Base-by-base conservation (phyloP, 2,888 invertebrate species). In the Volucella inflata region DNA sequence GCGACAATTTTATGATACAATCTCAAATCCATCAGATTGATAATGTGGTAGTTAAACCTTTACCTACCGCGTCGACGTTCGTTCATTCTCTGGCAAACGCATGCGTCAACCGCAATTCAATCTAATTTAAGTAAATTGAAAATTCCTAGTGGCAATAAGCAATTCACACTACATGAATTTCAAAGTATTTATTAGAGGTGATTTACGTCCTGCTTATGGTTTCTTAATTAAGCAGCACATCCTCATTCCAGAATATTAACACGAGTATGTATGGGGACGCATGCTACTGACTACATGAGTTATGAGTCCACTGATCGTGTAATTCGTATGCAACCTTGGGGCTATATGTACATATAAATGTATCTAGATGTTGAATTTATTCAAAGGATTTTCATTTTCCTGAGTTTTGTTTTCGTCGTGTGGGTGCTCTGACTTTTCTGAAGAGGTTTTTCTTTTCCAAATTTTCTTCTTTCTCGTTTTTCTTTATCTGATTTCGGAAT, bases 161-260 rank as follows among this genome's bases (percentile, higher is more conserved):
- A 74, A 75, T 84, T 84, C 83, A 84, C 83, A 84, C 83, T 75
- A 75, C 75, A 51, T 84, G 79, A 84, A 79, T 84, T 79, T 70
- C 30, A 75, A 84, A 79, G 68, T 67, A 79, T 75, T 50, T 64
- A 74, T 53, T 78, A 84, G 79, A 50, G 74, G 76, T 79, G 79
- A 84, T 84, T 84, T 79, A 84, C 83, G 83, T 84, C 75, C 79
- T 79, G 83, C 79, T 84, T 84, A 79, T 79, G 83, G 83, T 64
- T 84, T 79, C 65, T 79, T 84, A 84, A 84, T 84, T 84, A 84
- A 84, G 78, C 64, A 84, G 16, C 68, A 65, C 70, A 79, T 79
- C 83, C 74, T 84, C 79, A 70, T 70, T 79, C 53, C 53, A 14
- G 83, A 79, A 84, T 84, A 84, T 84, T 79, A 79, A 84, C n/a